phyloP scores from a whole-genome alignment of 2,797 vertebrate species.

The Gadopsis marmoratus region DNA sequence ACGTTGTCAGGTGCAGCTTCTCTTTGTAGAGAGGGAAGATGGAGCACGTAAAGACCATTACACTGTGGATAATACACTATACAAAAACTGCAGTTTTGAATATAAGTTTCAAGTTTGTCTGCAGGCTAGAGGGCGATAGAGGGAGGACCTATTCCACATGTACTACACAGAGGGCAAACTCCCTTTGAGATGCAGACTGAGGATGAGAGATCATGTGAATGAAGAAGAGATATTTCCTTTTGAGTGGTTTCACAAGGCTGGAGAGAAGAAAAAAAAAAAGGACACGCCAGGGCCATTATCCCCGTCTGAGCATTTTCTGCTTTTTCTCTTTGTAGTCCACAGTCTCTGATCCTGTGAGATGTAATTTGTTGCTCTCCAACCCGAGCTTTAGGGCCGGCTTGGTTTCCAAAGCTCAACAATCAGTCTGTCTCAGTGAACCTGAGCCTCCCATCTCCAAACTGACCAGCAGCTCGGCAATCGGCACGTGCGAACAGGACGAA shows the following conservation, averaged over 20 bases:
- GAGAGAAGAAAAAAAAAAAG: not conserved
- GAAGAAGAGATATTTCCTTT: not conserved
- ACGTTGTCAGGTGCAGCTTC: no score
- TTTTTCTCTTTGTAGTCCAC: constrained; percentile 22
- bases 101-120: not conserved
- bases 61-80: not conserved
- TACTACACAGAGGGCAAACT: not conserved
- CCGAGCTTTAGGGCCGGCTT: constrained; percentile 17
- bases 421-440: not conserved
- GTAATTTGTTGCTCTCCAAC: constrained; percentile 27
- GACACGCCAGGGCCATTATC: not conserved
- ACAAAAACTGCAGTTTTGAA: not conserved
- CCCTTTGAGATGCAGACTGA: not conserved
- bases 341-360: constrained; percentile 15
- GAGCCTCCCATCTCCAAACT: constrained; percentile 16
- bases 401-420: constrained; percentile 16
- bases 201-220: not conserved
- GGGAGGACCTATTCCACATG: not conserved
- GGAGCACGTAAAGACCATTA: not conserved
- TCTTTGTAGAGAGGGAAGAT: no score
- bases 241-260: not conserved
- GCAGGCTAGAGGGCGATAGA: not conserved
- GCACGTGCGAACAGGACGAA: not conserved
- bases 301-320: constrained; percentile 15
- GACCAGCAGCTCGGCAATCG: constrained; percentile 40